Percentiles rank a stretch among this genome's conserved stretches.
These are phyloP conservation scores for Solen grandis DNA, from an alignment of 1,140 invertebrate species.

Conservation along the genomic window DNA sequence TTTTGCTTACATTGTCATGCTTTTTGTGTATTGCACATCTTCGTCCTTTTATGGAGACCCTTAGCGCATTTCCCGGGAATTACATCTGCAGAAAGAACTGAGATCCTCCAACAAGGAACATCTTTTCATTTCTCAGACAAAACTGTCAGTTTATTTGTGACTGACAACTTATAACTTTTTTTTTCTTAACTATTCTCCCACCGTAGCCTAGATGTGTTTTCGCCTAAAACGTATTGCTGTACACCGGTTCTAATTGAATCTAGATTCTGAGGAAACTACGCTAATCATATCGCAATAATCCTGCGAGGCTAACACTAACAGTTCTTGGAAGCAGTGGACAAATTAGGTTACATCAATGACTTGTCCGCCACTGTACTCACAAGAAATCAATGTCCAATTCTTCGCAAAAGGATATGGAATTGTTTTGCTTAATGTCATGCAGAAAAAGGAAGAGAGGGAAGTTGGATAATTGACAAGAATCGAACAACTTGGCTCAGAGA, in stretches of 20 bases:
- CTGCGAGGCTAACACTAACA: background rate
- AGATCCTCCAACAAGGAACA: too few relatives aligned
- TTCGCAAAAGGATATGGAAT: background rate
- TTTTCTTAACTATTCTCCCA: too few relatives aligned
- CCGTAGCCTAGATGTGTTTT: background rate
- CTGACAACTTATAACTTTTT: too few relatives aligned
- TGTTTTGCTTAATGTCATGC: background rate
- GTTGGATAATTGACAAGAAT: conserved; percentile 49
- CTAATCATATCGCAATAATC: background rate
- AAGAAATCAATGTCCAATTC: background rate
- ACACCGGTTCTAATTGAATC: background rate
- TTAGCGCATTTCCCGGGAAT: too few relatives aligned
- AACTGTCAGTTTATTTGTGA: too few relatives aligned
- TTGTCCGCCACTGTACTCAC: background rate
- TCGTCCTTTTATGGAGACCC: too few relatives aligned
- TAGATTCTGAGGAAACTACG: background rate
- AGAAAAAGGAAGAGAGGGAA: background rate
- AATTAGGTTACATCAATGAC: background rate
- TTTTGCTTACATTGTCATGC: too few relatives aligned
- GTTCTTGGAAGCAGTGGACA: background rate
- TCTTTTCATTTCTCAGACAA: too few relatives aligned
- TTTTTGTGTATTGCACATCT: too few relatives aligned
- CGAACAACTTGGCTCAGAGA: conserved; percentile 37
- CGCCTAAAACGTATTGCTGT: background rate
- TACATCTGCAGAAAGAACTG: too few relatives aligned